Evolutionary conservation across 2,888 invertebrate species (phyloP).

Genomic region (Mantis religiosa): DNA sequence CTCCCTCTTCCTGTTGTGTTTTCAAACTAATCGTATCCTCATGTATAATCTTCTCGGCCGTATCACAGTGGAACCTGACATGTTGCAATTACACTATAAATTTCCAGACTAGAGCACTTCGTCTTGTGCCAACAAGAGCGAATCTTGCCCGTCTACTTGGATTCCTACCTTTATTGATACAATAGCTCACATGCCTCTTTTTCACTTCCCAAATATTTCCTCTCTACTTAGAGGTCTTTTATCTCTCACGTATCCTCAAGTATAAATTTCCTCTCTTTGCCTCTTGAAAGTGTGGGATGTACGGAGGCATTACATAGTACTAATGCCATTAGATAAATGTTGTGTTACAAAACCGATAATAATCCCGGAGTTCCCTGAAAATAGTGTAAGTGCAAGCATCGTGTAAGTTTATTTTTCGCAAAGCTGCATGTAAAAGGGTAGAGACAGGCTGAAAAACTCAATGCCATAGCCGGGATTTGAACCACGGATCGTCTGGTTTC

Average conservation of each 20-base stretch:
- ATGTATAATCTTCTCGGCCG: not conserved
- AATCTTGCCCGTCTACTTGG: not conserved
- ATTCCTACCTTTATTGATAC: not conserved
- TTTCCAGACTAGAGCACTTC: not conserved
- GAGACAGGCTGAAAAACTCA: too few relatives aligned
- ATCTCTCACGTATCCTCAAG: not conserved
- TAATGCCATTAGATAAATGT: too few relatives aligned
- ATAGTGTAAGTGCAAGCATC: too few relatives aligned
- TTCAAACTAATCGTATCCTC: not conserved
- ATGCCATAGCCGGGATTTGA: too few relatives aligned
- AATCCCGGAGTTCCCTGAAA: too few relatives aligned
- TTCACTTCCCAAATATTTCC: not conserved
- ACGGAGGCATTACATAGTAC: too few relatives aligned
- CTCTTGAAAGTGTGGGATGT: not conserved
- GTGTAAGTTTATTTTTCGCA: too few relatives aligned
- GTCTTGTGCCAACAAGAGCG: not conserved
- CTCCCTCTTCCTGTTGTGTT: not conserved
- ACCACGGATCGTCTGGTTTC: too few relatives aligned
- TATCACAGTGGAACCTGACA: not conserved
- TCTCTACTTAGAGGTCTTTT: not conserved
- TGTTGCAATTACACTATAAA: not conserved
- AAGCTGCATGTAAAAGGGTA: too few relatives aligned
- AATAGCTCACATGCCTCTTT: not conserved
- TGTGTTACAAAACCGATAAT: too few relatives aligned
- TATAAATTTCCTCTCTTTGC: not conserved